Conservation (phyloP, 2,888 invertebrate species). For the Proisotoma minuta region DNA sequence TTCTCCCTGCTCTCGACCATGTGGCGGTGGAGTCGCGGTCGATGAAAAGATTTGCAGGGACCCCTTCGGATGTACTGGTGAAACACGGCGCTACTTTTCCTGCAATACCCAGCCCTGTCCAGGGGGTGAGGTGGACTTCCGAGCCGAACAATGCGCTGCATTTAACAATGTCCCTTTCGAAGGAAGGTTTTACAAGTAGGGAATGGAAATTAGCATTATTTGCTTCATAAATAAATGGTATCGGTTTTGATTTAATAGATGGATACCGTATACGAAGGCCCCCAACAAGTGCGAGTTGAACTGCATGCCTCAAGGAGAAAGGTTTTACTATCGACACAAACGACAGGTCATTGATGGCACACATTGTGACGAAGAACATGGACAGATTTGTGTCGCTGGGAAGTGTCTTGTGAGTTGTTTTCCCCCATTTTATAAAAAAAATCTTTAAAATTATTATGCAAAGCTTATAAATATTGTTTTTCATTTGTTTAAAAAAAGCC, state of each 20-base stretch:
- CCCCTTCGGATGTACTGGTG: conserved; percentile 63
- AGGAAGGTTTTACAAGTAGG: conserved; percentile 74
- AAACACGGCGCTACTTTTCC: conserved; percentile 77
- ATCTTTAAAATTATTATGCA: too few relatives aligned
- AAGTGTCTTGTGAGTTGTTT: conserved; percentile 71
- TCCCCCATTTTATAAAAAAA: conserved; percentile 2
- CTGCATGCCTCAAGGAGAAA: conserved; percentile 86
- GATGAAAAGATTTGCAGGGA: conserved; percentile 71
- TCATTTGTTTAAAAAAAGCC: conserved; percentile 61
- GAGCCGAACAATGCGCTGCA: conserved; percentile 81
- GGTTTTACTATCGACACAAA: conserved; percentile 84
- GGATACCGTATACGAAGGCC: conserved; percentile 83
- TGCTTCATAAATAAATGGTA: neutral
- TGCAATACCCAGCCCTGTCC: conserved; percentile 73
- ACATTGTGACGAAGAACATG: conserved; percentile 70
- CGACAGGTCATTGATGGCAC: conserved; percentile 78
- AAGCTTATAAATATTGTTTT: conserved; percentile 29
- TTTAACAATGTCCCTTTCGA: conserved; percentile 78
- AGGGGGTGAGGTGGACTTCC: conserved; percentile 61
- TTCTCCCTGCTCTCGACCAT: conserved; percentile 79
- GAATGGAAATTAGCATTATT: conserved; percentile 52
- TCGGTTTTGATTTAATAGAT: conserved; percentile 54
- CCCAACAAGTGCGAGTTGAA: conserved; percentile 89
- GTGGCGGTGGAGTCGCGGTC: conserved; percentile 86
- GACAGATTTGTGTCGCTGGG: conserved; percentile 92